Conservation (phyloP, 2,888 invertebrate species). For the Monochamus alternatus region DNA sequence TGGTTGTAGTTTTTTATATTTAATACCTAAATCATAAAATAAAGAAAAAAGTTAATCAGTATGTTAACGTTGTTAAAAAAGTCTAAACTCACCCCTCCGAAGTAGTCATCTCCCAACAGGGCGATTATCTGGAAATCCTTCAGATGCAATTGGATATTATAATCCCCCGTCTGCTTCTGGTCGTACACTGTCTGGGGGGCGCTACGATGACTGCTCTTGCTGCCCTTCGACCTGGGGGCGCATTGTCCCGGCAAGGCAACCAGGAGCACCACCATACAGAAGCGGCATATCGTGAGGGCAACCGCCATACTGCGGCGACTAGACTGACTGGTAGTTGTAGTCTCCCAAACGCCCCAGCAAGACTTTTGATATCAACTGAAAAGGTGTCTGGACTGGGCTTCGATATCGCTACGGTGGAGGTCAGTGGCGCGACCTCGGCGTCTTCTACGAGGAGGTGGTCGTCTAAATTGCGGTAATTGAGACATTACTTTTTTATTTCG, state of each 20-base stretch:
- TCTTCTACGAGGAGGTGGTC: too few relatives aligned
- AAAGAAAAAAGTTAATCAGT: too few relatives aligned
- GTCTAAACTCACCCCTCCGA: slow-evolving; percentile 73
- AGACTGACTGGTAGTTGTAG: slow-evolving; percentile 20
- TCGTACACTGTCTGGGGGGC: slow-evolving; percentile 71
- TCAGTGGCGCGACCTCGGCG: slow-evolving; percentile 41
- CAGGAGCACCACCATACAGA: slow-evolving; percentile 32
- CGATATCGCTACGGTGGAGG: slow-evolving; percentile 20
- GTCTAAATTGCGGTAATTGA: too few relatives aligned
- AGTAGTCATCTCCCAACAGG: slow-evolving; percentile 75
- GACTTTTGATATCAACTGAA: slow-evolving; percentile 48
- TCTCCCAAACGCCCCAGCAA: slow-evolving; percentile 38
- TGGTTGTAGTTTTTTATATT: too few relatives aligned
- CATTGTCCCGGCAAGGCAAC: slow-evolving; percentile 32
- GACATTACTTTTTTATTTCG: too few relatives aligned
- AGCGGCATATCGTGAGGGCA: slow-evolving; percentile 31
- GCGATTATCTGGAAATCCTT: slow-evolving; percentile 86
- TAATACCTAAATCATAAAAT: too few relatives aligned
- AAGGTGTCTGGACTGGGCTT: slow-evolving; percentile 36
- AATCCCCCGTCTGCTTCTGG: slow-evolving; percentile 85
- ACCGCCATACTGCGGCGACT: slow-evolving; percentile 43
- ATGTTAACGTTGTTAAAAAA: slow-evolving; percentile 22
- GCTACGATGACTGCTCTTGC: slow-evolving; percentile 48
- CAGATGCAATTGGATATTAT: slow-evolving; percentile 85
- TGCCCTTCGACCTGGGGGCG: slow-evolving; percentile 52